Evolutionary conservation across 2,113 vertebrate genomes (phyloP).

Genomic region (Syngnathus scovelli): DNA sequence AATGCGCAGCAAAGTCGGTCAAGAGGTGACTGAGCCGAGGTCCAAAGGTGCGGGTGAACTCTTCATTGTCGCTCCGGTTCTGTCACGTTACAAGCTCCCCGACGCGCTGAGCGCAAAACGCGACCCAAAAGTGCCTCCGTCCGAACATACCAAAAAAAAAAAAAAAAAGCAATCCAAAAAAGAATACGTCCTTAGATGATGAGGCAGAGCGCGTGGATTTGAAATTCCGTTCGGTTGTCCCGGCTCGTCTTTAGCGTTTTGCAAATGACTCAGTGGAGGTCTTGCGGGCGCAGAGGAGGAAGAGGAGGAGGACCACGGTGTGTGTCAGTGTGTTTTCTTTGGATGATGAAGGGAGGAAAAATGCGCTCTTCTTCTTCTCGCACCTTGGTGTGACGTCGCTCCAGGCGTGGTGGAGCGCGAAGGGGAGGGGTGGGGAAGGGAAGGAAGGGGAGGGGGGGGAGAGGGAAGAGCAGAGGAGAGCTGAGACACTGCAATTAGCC

Average conservation of each 20-base stretch:
- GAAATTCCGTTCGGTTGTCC: slow-evolving; percentile 3
- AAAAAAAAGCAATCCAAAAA: not conserved
- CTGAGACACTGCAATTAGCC: slow-evolving; percentile 40
- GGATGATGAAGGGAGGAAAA: slow-evolving; percentile 49
- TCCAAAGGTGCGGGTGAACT: slow-evolving; percentile 64
- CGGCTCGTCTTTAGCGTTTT: slow-evolving; percentile 22
- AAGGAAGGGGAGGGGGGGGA: not conserved
- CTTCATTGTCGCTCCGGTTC: slow-evolving; percentile 51
- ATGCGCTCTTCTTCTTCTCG: slow-evolving; percentile 61
- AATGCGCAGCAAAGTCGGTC: slow-evolving; percentile 58
- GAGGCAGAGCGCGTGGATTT: not conserved
- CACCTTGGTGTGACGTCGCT: slow-evolving; percentile 71
- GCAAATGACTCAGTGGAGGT: slow-evolving; percentile 22
- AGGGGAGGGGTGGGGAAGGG: slow-evolving; percentile 39
- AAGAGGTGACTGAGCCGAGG: slow-evolving; percentile 56
- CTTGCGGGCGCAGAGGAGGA: slow-evolving; percentile 38
- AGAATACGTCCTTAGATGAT: not conserved
- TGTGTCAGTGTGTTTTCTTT: slow-evolving; percentile 51
- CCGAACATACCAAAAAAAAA: not conserved
- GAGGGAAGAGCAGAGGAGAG: slow-evolving; percentile 10
- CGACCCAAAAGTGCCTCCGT: not conserved
- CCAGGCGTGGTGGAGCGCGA: slow-evolving; percentile 65
- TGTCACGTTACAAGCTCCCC: slow-evolving; percentile 4
- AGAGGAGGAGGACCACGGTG: slow-evolving; percentile 31
- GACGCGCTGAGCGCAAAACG: not conserved